Evolutionary conservation across 30 jellyfish, hydroid and myxozoan species (phyloP).

Genomic region (Hydractinia echinata): DNA sequence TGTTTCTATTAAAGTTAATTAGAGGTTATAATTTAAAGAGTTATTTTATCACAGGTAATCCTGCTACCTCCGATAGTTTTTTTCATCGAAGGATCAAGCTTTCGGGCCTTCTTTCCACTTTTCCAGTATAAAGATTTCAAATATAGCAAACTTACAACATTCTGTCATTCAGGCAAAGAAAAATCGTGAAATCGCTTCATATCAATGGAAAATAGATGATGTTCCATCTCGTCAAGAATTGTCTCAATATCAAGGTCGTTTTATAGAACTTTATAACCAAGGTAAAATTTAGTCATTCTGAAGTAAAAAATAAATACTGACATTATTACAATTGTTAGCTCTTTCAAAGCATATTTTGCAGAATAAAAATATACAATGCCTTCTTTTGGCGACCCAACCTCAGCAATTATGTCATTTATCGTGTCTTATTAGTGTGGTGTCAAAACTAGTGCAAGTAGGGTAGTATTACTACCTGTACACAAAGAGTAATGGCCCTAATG

Average conservation of each 20-base stretch:
- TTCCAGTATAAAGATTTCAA: too few relatives aligned
- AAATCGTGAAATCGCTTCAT: conserved; percentile 93
- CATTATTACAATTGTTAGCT: neutral
- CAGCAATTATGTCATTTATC: neutral
- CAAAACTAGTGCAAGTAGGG: too few relatives aligned
- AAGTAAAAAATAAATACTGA: neutral
- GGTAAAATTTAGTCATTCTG: conserved; percentile 8
- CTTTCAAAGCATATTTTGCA: neutral
- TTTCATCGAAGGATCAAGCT: too few relatives aligned
- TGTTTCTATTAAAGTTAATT: too few relatives aligned
- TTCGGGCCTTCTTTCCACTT: too few relatives aligned
- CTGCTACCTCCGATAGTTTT: too few relatives aligned
- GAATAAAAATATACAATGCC: neutral
- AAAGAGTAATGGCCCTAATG: too few relatives aligned
- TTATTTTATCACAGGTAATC: too few relatives aligned
- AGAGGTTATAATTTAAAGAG: too few relatives aligned
- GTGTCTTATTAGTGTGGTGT: neutral
- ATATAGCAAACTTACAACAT: too few relatives aligned
- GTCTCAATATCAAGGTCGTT: conserved; percentile 76
- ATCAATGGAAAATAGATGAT: conserved; percentile 94
- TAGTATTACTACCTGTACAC: too few relatives aligned
- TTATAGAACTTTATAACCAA: conserved; percentile 86
- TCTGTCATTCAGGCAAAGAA: conserved; percentile 45
- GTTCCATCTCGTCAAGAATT: conserved; percentile 93
- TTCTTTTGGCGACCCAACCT: neutral